Conservation (phyloP, 2,797 vertebrate species). For the Alectoris magna region DNA sequence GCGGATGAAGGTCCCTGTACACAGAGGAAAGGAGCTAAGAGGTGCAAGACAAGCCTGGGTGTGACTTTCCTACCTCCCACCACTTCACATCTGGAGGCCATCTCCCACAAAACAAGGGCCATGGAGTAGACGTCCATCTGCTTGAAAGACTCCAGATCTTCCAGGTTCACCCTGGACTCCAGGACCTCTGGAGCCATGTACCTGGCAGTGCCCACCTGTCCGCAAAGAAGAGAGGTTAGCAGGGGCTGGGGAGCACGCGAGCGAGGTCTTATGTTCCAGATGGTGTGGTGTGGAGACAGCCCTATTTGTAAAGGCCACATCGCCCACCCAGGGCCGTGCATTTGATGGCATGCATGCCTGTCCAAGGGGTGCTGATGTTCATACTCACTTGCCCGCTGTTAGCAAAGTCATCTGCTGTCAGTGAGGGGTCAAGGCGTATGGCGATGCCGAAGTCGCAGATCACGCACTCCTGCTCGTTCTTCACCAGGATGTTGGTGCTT, state of each 20-base stretch:
- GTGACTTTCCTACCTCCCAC: slow-evolving; percentile 82
- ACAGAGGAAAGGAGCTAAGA: background rate
- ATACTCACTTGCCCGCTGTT: slow-evolving; percentile 89
- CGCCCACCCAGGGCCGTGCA: too few species aligned
- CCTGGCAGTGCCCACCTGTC: slow-evolving; percentile 89
- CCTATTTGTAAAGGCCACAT: background rate
- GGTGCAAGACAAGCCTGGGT: rapidly evolving
- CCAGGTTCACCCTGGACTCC: slow-evolving; percentile 91
- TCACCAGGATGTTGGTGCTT: slow-evolving; percentile 90
- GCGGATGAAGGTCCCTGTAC: rapidly evolving
- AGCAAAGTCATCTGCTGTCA: slow-evolving; percentile 88
- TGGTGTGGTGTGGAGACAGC: background rate
- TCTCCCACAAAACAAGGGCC: slow-evolving; percentile 92
- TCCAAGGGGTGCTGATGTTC: rapidly evolving
- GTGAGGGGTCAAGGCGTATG: slow-evolving; percentile 84
- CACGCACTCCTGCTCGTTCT: slow-evolving; percentile 82
- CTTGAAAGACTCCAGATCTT: slow-evolving; percentile 92
- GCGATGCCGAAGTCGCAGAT: slow-evolving; percentile 92
- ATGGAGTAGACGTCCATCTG: slow-evolving; percentile 95
- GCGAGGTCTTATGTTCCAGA: background rate
- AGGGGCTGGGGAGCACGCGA: background rate
- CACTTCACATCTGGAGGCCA: slow-evolving; percentile 87
- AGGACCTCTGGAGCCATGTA: slow-evolving; percentile 94
- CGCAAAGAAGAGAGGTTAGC: background rate
- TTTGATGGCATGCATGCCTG: background rate